phyloP scores from a whole-genome alignment of 1,140 invertebrate species.

The Parapsyche elsis region DNA sequence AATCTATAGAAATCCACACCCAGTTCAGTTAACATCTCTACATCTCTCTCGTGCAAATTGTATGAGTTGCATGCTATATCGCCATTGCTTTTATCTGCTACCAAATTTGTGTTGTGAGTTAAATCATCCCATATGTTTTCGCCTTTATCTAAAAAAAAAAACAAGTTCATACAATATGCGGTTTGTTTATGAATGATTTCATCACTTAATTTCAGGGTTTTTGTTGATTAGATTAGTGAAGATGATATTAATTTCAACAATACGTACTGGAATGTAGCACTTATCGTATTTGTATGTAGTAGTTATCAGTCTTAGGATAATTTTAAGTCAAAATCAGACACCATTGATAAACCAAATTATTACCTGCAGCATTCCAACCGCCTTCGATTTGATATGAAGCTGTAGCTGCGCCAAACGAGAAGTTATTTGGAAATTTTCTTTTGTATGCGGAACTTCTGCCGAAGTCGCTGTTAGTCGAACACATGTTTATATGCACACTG shows the following conservation, averaged over 20 bases:
- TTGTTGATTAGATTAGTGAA: too few relatives aligned
- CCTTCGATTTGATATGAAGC: constrained; percentile 76
- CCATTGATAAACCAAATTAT: too few relatives aligned
- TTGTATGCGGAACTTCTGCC: background rate
- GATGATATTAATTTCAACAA: background rate
- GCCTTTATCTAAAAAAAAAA: constrained; percentile 57
- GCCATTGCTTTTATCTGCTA: constrained; percentile 61
- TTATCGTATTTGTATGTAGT: background rate
- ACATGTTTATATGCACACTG: too few relatives aligned
- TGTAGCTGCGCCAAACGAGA: constrained; percentile 68
- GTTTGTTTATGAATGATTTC: too few relatives aligned
- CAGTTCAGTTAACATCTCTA: constrained; percentile 65
- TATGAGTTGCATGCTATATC: constrained; percentile 73
- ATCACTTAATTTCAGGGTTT: too few relatives aligned
- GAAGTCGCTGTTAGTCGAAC: background rate
- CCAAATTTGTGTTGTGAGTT: constrained; percentile 59
- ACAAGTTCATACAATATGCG: too few relatives aligned
- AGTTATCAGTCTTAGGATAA: too few relatives aligned
- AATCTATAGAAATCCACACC: constrained; percentile 66
- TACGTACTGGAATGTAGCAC: background rate
- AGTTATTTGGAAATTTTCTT: constrained; percentile 66
- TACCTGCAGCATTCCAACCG: constrained; percentile 71
- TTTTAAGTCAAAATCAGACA: background rate
- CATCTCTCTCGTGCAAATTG: constrained; percentile 69
- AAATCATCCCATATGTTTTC: constrained; percentile 65